Conservation (phyloP, 2,797 vertebrate species). For the Tadarida brasiliensis region DNA sequence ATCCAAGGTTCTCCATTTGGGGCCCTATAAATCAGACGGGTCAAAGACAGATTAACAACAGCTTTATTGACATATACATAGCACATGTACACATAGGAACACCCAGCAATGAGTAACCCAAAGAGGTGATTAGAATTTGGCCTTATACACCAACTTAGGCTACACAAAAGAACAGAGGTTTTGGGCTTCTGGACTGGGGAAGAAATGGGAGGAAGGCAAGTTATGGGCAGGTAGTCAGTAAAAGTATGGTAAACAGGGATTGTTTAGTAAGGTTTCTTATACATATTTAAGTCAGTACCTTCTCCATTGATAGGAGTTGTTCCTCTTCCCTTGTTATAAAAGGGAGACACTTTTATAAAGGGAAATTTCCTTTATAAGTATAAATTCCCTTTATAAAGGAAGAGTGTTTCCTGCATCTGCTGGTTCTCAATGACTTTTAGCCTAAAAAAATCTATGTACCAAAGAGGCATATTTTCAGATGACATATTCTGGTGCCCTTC, state of each 20-base stretch:
- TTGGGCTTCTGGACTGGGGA: neutral
- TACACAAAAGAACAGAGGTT: neutral
- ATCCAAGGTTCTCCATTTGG: neutral
- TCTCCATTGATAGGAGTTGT: neutral
- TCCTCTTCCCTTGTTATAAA: neutral
- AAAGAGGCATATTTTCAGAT: neutral
- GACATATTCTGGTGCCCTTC: neutral
- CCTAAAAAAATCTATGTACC: neutral
- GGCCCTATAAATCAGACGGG: neutral
- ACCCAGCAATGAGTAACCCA: neutral
- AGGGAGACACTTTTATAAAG: neutral
- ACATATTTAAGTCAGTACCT: neutral
- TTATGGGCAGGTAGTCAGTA: neutral
- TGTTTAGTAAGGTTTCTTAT: neutral
- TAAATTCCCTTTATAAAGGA: neutral
- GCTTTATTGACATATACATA: neutral
- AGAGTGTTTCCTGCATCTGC: neutral
- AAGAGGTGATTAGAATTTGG: neutral
- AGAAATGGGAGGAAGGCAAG: neutral
- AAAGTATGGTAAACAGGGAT: no score
- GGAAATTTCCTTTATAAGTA: no score
- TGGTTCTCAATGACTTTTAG: neutral
- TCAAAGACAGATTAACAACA: neutral
- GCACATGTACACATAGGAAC: neutral
- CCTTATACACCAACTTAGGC: neutral